Evolutionary conservation across 2,113 vertebrate genomes (phyloP).

Genomic region (Colinus virginianus): DNA sequence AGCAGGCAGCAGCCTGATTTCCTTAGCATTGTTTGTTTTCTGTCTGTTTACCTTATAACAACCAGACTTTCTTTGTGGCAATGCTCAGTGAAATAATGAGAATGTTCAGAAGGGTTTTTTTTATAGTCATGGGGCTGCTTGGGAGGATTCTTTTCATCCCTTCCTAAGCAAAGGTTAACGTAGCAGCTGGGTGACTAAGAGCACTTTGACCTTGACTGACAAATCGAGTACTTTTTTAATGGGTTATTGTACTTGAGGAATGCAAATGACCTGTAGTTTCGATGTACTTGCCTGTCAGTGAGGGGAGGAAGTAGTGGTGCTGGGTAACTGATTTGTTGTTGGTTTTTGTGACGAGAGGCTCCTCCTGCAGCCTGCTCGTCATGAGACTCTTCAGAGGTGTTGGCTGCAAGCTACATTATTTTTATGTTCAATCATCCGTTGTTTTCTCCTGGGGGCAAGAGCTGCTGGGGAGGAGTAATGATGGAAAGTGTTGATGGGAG

Average conservation of each 20-base stretch:
- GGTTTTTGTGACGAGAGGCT: neutral
- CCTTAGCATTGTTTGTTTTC: neutral
- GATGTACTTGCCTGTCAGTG: neutral
- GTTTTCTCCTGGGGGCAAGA: neutral
- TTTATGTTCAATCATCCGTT: neutral
- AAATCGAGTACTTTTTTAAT: neutral
- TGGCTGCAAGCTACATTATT: neutral
- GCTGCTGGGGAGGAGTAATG: neutral
- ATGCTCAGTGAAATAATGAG: neutral
- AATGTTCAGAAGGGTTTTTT: neutral
- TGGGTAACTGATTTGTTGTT: neutral
- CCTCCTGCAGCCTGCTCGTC: neutral
- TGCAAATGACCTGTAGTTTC: neutral
- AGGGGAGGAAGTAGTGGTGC: neutral
- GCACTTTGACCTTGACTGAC: neutral
- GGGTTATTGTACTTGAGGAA: neutral
- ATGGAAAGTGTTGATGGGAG: neutral
- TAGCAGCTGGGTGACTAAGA: neutral
- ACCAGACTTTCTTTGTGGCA: accelerated
- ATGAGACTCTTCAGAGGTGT: neutral
- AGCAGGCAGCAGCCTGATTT: neutral
- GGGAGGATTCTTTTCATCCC: neutral
- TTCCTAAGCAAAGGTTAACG: neutral
- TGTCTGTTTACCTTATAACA: neutral
- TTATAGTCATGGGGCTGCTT: neutral